Percentiles rank a stretch among this genome's conserved stretches.
Conservation (phyloP, 2,797 vertebrate species). For the Takifugu rubripes region DNA sequence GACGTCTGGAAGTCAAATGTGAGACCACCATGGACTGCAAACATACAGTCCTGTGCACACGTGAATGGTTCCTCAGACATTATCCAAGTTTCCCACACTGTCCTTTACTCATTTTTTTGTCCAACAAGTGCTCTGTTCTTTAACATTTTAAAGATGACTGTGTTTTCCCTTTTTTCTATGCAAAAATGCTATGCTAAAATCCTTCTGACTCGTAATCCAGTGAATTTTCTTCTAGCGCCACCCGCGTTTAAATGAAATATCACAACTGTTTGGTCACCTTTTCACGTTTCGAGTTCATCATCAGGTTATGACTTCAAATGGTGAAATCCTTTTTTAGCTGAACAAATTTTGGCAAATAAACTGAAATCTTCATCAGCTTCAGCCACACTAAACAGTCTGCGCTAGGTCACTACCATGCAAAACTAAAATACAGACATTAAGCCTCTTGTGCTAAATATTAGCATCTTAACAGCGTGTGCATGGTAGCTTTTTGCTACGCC, state of each 20-base stretch:
- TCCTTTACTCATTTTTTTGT: no score
- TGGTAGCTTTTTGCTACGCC: neutral
- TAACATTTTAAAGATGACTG: no score
- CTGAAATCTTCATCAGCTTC: neutral
- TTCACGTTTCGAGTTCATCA: neutral
- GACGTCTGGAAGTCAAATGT: no score
- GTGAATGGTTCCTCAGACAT: no score
- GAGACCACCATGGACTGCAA: no score
- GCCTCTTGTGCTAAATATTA: neutral
- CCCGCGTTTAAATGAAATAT: neutral
- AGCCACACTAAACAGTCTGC: neutral
- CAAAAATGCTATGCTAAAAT: neutral
- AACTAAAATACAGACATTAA: neutral
- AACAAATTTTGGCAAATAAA: constrained; percentile 1
- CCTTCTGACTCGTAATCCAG: neutral
- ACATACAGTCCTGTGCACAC: no score
- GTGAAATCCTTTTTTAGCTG: neutral
- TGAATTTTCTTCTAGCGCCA: neutral
- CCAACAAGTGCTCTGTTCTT: no score
- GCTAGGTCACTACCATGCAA: neutral
- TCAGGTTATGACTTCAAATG: constrained; percentile 2
- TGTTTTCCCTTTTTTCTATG: no score
- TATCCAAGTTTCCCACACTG: no score
- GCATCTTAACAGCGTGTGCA: constrained; percentile 1
- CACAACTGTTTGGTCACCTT: neutral